A percentile compares a stretch with the other conserved stretches of the same genome.
These are phyloP conservation scores for Euplexia lucipara DNA, from an alignment of 2,888 invertebrate genomes.

Conservation along the genomic window DNA sequence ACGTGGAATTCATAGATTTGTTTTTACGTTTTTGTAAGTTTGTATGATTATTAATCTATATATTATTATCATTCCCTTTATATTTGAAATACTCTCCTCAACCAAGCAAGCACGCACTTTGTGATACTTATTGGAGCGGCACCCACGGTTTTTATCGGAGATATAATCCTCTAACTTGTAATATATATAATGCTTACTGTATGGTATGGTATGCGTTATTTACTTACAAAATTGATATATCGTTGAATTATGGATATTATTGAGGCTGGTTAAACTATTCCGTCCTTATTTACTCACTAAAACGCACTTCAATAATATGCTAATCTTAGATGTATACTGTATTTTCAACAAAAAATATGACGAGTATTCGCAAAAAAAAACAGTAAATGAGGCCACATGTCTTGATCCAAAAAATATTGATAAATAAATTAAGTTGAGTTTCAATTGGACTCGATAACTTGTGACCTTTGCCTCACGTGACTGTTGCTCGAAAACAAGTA, in stretches of 20 bases:
- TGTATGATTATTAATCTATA: constrained; percentile 12
- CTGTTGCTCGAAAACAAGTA: constrained; percentile 53
- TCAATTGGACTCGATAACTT: constrained; percentile 46
- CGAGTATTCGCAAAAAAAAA: too few relatives aligned
- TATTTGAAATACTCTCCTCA: neutral
- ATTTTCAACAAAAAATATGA: neutral
- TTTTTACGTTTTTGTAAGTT: constrained; percentile 19
- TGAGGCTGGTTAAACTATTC: too few relatives aligned
- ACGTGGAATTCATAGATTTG: constrained; percentile 7
- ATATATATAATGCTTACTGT: too few relatives aligned
- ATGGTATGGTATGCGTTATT: too few relatives aligned
- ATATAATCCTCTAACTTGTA: too few relatives aligned
- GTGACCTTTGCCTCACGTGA: constrained; percentile 59
- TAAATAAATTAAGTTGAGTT: constrained; percentile 38
- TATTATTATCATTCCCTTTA: constrained; percentile 12
- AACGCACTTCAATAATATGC: too few relatives aligned
- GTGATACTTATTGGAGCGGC: too few relatives aligned
- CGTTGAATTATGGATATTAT: too few relatives aligned
- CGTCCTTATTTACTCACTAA: too few relatives aligned
- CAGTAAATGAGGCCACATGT: constrained; percentile 4
- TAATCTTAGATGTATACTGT: neutral
- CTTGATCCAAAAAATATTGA: constrained; percentile 23
- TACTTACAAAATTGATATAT: too few relatives aligned
- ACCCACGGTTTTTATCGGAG: too few relatives aligned
- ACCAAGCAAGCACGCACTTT: too few relatives aligned